These are phyloP conservation scores for Anguilla anguilla DNA, from an alignment of 2,797 vertebrate species.

Conservation along the genomic window DNA sequence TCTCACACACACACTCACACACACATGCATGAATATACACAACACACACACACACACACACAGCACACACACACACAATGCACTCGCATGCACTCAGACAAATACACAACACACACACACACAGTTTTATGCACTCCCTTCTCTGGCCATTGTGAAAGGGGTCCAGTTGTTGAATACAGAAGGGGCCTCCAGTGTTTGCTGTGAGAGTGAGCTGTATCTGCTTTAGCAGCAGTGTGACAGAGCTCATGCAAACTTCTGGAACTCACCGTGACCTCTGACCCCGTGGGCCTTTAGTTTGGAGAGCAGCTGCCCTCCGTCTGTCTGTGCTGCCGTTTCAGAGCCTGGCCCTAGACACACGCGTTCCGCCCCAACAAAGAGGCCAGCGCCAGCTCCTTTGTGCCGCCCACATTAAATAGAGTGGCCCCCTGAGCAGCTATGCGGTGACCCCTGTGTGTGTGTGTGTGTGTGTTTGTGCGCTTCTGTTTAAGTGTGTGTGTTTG, in stretches of 20 bases:
- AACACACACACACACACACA: background rate
- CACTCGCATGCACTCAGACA: background rate
- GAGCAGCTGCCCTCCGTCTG: constrained; percentile 11
- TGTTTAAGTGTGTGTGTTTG: background rate
- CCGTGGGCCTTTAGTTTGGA: background rate
- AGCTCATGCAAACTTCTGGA: background rate
- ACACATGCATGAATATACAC: background rate
- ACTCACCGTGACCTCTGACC: constrained; percentile 1
- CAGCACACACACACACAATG: background rate
- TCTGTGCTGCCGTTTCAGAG: background rate
- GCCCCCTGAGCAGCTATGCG: background rate
- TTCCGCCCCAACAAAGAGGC: background rate
- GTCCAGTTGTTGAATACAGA: background rate
- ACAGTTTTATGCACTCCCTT: background rate
- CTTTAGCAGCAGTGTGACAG: constrained; percentile 5
- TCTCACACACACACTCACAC: background rate
- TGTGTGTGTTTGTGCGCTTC: background rate
- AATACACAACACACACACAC: background rate
- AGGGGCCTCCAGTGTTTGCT: background rate
- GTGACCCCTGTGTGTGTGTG: background rate
- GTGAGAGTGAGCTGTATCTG: background rate
- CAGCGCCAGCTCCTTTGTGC: background rate
- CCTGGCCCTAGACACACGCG: background rate
- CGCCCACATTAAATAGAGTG: background rate
- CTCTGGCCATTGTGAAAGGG: background rate